These are phyloP conservation scores for Cheilosia impressa DNA, from an alignment of 2,888 invertebrate species.

Conservation along the genomic window DNA sequence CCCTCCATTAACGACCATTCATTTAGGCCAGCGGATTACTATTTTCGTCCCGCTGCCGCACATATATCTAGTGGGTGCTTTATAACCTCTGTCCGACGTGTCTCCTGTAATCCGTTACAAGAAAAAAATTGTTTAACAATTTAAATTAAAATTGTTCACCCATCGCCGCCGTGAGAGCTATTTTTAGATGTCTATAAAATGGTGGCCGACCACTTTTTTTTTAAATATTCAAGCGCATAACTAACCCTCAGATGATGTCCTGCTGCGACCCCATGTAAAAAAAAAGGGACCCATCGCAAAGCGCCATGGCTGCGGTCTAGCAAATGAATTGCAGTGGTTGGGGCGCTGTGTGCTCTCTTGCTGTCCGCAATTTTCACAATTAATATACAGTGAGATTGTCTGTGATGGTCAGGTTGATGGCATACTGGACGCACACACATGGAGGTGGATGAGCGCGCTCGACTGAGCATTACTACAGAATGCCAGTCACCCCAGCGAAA, in stretches of 20 bases:
- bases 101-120: conserved; percentile 33
- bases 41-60: conserved; percentile 12
- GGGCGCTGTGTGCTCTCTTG: conserved; percentile 5
- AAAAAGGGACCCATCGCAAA: not conserved
- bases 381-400: conserved; percentile 51
- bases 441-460: conserved; percentile 48
- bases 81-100: conserved; percentile 20
- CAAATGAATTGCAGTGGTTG: not conserved
- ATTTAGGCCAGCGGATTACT: conserved; percentile 37
- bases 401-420: conserved; percentile 2
- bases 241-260: conserved; percentile 23
- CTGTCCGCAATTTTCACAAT: conserved; percentile 37
- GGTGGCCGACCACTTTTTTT: not conserved
- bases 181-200: conserved; percentile 37
- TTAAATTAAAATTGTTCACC: conserved; percentile 52
- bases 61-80: not conserved
- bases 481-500: conserved; percentile 17
- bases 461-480: conserved; percentile 47
- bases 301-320: conserved; percentile 34
- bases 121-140: conserved; percentile 39
- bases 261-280: not conserved
- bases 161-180: not conserved
- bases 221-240: conserved; percentile 41
- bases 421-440: conserved; percentile 28
- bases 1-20: conserved; percentile 46